Conservation (phyloP, 2,888 invertebrate genomes). For the Vesta saturnalis region DNA sequence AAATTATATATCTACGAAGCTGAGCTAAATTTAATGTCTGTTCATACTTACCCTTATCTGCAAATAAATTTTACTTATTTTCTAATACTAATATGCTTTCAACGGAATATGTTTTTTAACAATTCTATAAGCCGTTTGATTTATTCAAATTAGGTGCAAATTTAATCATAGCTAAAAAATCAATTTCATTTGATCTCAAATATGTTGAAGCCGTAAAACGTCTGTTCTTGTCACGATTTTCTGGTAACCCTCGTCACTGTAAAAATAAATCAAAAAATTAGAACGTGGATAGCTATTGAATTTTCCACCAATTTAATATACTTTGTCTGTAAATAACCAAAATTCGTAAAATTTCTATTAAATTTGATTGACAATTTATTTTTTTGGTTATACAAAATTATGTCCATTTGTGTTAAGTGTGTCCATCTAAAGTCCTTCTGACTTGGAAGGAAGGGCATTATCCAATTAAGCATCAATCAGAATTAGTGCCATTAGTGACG, state of each 20-base stretch:
- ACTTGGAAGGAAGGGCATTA: constrained; percentile 51
- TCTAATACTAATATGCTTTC: too few species aligned
- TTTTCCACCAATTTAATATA: constrained; percentile 20
- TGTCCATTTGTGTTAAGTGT: constrained; percentile 21
- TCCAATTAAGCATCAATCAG: constrained; percentile 60
- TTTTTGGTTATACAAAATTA: constrained; percentile 25
- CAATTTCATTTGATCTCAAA: constrained; percentile 8
- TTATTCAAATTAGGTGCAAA: not conserved
- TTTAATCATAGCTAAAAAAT: not conserved
- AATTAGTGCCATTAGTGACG: constrained; percentile 58
- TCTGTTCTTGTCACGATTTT: constrained; percentile 8
- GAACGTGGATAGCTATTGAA: constrained; percentile 16
- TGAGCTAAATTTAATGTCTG: too few species aligned
- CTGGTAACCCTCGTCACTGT: constrained; percentile 24
- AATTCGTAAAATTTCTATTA: not conserved
- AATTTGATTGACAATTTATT: constrained; percentile 14
- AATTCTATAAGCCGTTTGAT: not conserved
- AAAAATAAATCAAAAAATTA: constrained; percentile 24
- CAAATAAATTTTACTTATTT: too few species aligned
- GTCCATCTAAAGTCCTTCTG: constrained; percentile 34
- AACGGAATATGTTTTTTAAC: not conserved
- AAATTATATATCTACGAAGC: too few species aligned
- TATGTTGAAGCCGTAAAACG: constrained; percentile 15
- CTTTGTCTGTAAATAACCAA: constrained; percentile 8
- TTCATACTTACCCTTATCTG: too few species aligned